Base-by-base conservation (phyloP, 2,113 vertebrate species). In the Ophthalmolycus amberensis region DNA sequence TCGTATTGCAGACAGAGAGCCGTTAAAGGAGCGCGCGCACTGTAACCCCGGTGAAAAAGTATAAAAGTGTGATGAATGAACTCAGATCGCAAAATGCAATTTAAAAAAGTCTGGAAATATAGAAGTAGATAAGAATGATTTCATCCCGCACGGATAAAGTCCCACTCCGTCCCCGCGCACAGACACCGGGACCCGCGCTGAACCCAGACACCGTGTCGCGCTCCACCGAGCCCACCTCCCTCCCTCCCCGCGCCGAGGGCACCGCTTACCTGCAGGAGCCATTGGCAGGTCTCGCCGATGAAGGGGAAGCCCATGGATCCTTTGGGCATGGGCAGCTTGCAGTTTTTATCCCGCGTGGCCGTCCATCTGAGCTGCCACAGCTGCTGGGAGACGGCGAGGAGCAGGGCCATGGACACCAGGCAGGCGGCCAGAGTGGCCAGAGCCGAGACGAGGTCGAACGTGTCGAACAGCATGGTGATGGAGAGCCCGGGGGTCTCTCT, bases 291-390 rank as follows among this genome's bases (percentile, higher is more conserved):
- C 93, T 99, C 98, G 83, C 98, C 98, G 93, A 99, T 96, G 91
- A 99, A 94, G 75, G 98, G 98, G 95, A 99, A 98, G 86, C 98
- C 98, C 98, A 99, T 99, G 90, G 97, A 99, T 85, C 98, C 98
- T 88, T 97, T 97, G 37, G 98, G 98, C 94, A 99, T 97, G 65
- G 98, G 98, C 70, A 99, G 94, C 89, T 97, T 97, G 96, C 97
- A 98, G 96, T 93, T 96, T 92, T 97, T 98, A 95, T 99, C 98
- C 85, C 98, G 96, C 85, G 97, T 98, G 75, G 97, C 96, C 62
- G 97, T 97, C 98, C 98, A 98, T 64, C 98, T 93, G 77, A 98
- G 96, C 94, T 98, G 97, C 98, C 98, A 99, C 88, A 99, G 96
- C 94, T 98, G 97, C 94, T 98, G 97, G 90, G 97, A 98, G 80